phyloP scores from a whole-genome alignment of 1,140 invertebrate species.

The Drosophila ananassae region DNA sequence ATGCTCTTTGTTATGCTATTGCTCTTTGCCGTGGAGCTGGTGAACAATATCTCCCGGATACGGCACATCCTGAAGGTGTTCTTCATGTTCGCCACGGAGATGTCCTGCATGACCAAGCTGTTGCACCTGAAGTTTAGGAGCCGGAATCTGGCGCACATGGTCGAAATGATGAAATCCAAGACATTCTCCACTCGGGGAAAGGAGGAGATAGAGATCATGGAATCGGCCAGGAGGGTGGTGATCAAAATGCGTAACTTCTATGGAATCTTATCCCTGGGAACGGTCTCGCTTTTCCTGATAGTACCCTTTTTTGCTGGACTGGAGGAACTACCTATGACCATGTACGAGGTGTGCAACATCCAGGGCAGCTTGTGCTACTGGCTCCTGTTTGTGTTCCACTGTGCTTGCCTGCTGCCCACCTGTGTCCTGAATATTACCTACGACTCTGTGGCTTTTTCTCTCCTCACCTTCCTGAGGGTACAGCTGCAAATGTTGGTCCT shows the following conservation, averaged over 20 bases:
- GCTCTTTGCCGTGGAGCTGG: conserved; percentile 51
- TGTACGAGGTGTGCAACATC: conserved; percentile 60
- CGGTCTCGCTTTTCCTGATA: conserved; percentile 38
- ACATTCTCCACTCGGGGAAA: conserved; percentile 17
- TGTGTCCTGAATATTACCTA: conserved; percentile 72
- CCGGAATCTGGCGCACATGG: conserved; percentile 18
- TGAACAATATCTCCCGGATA: conserved; percentile 48
- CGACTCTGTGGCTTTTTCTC: conserved; percentile 51
- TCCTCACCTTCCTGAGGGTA: conserved; percentile 51
- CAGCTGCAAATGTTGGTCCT: conserved; percentile 59
- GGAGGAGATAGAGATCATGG: conserved; percentile 15
- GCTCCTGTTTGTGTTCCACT: conserved; percentile 49
- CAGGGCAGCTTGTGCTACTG: conserved; percentile 33
- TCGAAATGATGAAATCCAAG: conserved; percentile 31
- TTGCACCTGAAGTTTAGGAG: conserved; percentile 38
- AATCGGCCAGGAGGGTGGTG: conserved; percentile 5
- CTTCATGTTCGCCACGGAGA: conserved; percentile 68
- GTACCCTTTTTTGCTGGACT: conserved; percentile 32
- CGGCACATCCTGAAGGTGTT: conserved; percentile 67
- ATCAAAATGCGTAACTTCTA: conserved; percentile 54
- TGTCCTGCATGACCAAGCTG: conserved; percentile 64
- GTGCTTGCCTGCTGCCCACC: conserved; percentile 45
- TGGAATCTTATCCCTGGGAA: conserved; percentile 18
- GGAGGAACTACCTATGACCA: conserved; percentile 44
- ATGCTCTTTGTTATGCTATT: conserved; percentile 47